Conservation (phyloP, 2,113 vertebrate species). For the Thermophis baileyi region DNA sequence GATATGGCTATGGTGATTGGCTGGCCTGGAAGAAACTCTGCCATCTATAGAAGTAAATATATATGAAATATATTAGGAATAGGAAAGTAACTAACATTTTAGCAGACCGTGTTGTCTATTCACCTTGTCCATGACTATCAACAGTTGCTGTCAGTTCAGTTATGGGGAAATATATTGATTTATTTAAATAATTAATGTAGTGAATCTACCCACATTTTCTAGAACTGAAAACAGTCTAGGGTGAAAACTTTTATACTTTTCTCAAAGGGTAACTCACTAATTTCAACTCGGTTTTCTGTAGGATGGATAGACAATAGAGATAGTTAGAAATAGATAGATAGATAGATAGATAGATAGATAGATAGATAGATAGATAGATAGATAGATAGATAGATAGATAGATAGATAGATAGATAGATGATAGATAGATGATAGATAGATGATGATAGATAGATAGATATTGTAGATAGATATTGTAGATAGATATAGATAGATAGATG, state of each 20-base stretch:
- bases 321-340: too few relatives aligned
- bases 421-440: too few relatives aligned
- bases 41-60: neutral
- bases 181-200: neutral
- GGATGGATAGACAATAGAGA: neutral
- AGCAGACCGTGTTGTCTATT: neutral
- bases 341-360: too few relatives aligned
- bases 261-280: neutral
- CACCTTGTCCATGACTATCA: neutral
- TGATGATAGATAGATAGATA: too few relatives aligned
- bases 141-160: neutral
- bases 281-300: neutral
- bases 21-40: neutral
- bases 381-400: too few relatives aligned
- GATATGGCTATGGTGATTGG: neutral
- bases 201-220: constrained; percentile 1
- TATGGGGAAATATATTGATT: neutral
- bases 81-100: neutral
- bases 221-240: neutral
- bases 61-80: neutral
- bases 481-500: too few relatives aligned
- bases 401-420: too few relatives aligned
- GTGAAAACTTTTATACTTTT: neutral
- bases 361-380: too few relatives aligned
- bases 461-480: too few relatives aligned